Evolutionary conservation across 2,113 vertebrate genomes (phyloP), one percentile per base, ranked within the genome.

Genomic region (Carettochelys insculpta): DNA sequence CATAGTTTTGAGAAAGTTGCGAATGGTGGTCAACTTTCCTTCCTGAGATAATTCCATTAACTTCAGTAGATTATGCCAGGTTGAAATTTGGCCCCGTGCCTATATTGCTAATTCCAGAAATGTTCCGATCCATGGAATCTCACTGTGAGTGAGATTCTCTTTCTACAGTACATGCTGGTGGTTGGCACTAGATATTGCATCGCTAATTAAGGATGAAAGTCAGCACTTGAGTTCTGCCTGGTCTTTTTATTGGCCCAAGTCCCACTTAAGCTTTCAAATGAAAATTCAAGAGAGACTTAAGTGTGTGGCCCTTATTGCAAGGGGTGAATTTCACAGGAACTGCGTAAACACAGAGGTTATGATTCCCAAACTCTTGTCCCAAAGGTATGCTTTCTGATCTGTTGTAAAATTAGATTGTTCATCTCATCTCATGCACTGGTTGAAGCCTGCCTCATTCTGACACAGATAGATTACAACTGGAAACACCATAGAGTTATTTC

Each of bases 111-210:
- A 24, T 73, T 14, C 34, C 34, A 61, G 19, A 45, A 79, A 77
- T 83, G 76, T 80, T 83, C 71, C 34, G 31, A 1, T 0, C 56
- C 1, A 1, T 17, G 78, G 19, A 65, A 19, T 68, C 51, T 56
- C 43, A 3, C 51, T 79, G 34, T 65, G 34, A 61, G 34, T 17
- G 81, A 78, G 68, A 86, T 56, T 65, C 43, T 54, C 34, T 0
- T 0, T 53, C 3, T 45, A 52, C 48, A 17, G 51, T 51, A 22
- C 0, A 34, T 45, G 27, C 27, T 0, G 1, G 58, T 22, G 58
- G 38, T 52, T 81, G 52, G 20, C 68, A 17, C 38, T 77, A 14
- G 29, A 16, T 61, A 16, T 58, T 84, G 34, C 16, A 41, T n/a
- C 58, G 19, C 58, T n/a, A 43, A 75, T 6, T 68, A 79, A 41